Base-by-base conservation (phyloP, 2,797 vertebrate genomes). In the Prionace glauca region DNA sequence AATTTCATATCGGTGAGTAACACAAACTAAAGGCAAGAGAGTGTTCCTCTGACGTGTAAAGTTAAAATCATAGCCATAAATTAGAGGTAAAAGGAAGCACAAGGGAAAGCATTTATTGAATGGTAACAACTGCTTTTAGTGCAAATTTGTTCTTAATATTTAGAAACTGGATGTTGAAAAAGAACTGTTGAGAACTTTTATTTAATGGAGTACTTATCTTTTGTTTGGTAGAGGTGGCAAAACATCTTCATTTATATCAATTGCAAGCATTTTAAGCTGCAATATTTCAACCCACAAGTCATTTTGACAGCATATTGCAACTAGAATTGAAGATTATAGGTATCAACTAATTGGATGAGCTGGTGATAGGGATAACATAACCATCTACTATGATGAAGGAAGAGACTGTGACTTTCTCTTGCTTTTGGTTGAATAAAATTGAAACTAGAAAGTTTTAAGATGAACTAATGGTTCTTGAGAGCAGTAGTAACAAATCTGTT, bases 1-100 rank as follows among this genome's bases (percentile, higher is more conserved):
- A 99, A 97, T 97, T 99, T 99, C 95, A 99, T 99, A 97, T 99
- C 99, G 94, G 99, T 99, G 97, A 98, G 98, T 97, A 95, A 77
- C 8, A 69, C 26, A 50, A 56, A 32, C 90, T 92, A n/a, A 20
- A 69, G 20, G 41, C 67, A 92, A 69, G 62, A 92, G 65, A 65
- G 41, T 36, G 18, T 92, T 41, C 18, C 9, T n/a, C n/a, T 65
- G 65, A 36, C 65, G 3, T 69, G 41, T 20, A 84, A 92, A 69
- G n/a, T 24, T 92, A 36, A 24, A 92, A 12, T 67, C 62, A 26
- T 12, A 0, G 36, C 41, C 18, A 67, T 92, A 92, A 69, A 24
- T 92, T 84, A 41, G 36, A 84, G 22, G 20, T 45, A 84, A 84
- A 45, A 84, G 45, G 81, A 41, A 84, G 36, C 41, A 84, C 14